phyloP scores from a whole-genome alignment of 2,113 vertebrate species.

The Phodopus roborovskii region DNA sequence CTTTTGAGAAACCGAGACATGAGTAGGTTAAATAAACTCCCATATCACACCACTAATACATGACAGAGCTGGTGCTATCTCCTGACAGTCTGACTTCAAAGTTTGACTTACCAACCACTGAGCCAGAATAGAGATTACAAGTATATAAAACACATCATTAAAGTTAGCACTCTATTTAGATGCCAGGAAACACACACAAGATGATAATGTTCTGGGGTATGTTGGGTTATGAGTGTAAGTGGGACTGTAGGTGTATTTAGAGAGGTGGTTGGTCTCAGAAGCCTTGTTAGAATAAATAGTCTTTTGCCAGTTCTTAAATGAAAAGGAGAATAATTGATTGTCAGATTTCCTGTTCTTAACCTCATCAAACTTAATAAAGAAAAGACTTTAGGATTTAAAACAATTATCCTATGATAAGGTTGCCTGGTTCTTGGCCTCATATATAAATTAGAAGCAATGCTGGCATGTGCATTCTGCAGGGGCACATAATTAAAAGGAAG shows the following conservation, averaged over 20 bases:
- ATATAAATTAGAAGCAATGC: slow-evolving; percentile 60
- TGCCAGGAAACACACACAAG: neutral
- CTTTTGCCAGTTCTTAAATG: slow-evolving; percentile 23
- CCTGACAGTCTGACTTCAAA: slow-evolving; percentile 19
- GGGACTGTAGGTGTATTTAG: slow-evolving; percentile 2
- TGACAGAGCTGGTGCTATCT: neutral
- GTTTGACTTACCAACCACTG: neutral
- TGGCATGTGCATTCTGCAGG: slow-evolving; percentile 66
- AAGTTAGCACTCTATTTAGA: neutral
- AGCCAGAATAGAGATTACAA: slow-evolving; percentile 16
- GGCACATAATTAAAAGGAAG: slow-evolving; percentile 74
- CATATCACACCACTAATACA: slow-evolving; percentile 23
- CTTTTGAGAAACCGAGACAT: slow-evolving; percentile 43
- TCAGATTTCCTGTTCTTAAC: slow-evolving; percentile 72
- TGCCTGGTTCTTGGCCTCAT: slow-evolving; percentile 64
- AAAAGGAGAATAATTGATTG: slow-evolving; percentile 61
- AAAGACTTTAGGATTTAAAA: slow-evolving; percentile 71
- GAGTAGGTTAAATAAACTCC: slow-evolving; percentile 36
- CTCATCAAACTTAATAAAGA: slow-evolving; percentile 70
- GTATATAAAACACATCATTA: neutral
- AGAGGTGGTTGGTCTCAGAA: slow-evolving; percentile 3
- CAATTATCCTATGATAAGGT: slow-evolving; percentile 75
- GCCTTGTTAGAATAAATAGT: slow-evolving; percentile 37
- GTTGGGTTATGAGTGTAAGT: neutral
- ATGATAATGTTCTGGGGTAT: neutral